phyloP scores from a whole-genome alignment of 2,113 vertebrate genomes.

The Callorhinus ursinus region DNA sequence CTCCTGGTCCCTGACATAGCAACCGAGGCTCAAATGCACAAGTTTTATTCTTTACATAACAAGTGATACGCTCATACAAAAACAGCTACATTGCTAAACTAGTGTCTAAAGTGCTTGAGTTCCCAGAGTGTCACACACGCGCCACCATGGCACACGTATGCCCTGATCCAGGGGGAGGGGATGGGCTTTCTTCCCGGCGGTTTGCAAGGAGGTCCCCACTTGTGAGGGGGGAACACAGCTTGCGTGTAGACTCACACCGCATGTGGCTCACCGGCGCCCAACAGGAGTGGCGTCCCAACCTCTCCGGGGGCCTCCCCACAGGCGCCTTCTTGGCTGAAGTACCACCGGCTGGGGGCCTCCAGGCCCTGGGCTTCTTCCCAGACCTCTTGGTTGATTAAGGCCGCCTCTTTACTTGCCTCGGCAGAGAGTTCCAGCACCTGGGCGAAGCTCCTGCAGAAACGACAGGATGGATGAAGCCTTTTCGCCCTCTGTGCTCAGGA shows the following conservation, averaged over 20 bases:
- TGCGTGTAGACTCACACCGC: rapidly evolving
- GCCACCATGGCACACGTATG: rapidly evolving
- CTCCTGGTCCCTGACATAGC: not conserved
- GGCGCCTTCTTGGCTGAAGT: constrained; percentile 70
- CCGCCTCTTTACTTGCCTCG: constrained; percentile 85
- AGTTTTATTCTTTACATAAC: constrained; percentile 13
- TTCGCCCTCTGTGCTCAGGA: too few relatives aligned
- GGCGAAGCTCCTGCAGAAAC: constrained; percentile 79
- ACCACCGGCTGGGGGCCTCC: constrained; percentile 74
- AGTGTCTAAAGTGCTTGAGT: not conserved
- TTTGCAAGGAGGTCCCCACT: not conserved
- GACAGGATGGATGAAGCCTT: not conserved
- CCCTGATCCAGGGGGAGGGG: too few relatives aligned
- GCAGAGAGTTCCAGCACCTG: constrained; percentile 86
- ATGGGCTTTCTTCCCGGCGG: rapidly evolving
- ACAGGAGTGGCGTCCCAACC: rapidly evolving
- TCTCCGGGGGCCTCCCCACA: rapidly evolving
- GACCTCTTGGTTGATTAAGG: constrained; percentile 80
- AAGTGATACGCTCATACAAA: not conserved
- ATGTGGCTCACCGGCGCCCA: rapidly evolving
- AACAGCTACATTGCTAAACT: not conserved
- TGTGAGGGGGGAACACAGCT: rapidly evolving
- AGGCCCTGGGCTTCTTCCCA: constrained; percentile 80
- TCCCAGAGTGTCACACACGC: not conserved
- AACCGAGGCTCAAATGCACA: not conserved